phyloP scores from a whole-genome alignment of 1,140 invertebrate species.

The Bombus confusus region DNA sequence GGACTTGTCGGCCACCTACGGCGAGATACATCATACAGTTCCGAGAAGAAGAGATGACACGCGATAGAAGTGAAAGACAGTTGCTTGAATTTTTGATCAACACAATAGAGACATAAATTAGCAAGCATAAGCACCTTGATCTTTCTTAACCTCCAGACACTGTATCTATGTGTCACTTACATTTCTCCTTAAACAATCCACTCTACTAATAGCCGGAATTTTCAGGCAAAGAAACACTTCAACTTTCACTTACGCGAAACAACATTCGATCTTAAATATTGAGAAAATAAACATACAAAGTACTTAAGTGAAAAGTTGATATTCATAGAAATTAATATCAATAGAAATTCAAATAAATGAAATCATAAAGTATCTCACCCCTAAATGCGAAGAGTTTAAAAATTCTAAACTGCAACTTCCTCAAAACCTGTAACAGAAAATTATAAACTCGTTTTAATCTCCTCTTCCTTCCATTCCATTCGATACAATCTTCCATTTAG shows the following conservation, averaged over 20 bases:
- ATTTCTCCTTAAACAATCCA: background rate
- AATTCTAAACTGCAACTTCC: background rate
- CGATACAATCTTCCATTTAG: background rate
- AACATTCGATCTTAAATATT: background rate
- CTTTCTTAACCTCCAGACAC: no score
- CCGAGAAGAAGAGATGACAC: background rate
- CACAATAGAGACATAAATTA: background rate
- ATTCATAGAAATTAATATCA: background rate
- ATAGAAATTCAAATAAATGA: background rate
- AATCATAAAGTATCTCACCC: background rate
- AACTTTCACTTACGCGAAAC: background rate
- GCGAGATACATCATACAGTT: background rate
- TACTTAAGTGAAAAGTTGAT: background rate
- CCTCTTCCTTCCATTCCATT: background rate
- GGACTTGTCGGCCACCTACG: background rate
- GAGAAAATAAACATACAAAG: background rate
- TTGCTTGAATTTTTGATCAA: background rate
- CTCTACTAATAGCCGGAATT: background rate
- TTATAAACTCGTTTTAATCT: background rate
- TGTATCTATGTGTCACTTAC: background rate
- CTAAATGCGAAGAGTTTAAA: background rate
- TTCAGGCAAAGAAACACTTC: no score
- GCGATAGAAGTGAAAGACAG: background rate
- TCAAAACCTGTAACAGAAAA: background rate
- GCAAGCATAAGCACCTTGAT: background rate